phyloP scores from a whole-genome alignment of 1,140 invertebrate genomes.

The Battus philenor region DNA sequence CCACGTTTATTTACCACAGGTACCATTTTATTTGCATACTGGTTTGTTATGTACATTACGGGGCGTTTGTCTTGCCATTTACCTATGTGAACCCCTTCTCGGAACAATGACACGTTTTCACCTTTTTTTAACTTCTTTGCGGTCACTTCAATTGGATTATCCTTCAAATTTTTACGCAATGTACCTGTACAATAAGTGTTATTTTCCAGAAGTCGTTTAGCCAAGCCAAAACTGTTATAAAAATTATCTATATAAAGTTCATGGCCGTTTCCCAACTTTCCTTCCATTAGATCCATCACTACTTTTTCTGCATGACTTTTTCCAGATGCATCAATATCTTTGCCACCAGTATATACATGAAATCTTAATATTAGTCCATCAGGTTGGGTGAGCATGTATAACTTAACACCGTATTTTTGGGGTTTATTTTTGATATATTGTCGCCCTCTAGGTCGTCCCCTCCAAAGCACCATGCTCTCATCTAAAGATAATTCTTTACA shows the following conservation, averaged over 20 bases:
- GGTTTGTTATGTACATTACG: background rate
- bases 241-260: constrained; percentile 20
- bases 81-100: background rate
- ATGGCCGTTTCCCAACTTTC: background rate
- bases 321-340: constrained; percentile 19
- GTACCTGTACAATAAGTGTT: constrained; percentile 8
- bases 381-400: constrained; percentile 51
- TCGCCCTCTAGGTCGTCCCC: background rate
- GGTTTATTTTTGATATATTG: constrained; percentile 58
- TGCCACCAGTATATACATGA: constrained; percentile 17
- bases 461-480: constrained; percentile 10
- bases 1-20: background rate
- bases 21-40: background rate
- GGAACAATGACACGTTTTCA: background rate
- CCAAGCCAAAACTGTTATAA: constrained; percentile 19
- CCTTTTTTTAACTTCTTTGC: background rate
- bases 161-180: background rate
- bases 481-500: constrained; percentile 33
- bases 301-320: constrained; percentile 18
- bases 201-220: constrained; percentile 16
- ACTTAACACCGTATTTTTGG: constrained; percentile 61
- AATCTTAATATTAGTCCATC: constrained; percentile 48
- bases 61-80: constrained; percentile 1
- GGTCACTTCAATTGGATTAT: background rate
- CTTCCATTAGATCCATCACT: background rate